These are phyloP conservation scores for Sinonovacula constricta DNA, from an alignment of 1,140 invertebrate genomes.

Conservation along the genomic window DNA sequence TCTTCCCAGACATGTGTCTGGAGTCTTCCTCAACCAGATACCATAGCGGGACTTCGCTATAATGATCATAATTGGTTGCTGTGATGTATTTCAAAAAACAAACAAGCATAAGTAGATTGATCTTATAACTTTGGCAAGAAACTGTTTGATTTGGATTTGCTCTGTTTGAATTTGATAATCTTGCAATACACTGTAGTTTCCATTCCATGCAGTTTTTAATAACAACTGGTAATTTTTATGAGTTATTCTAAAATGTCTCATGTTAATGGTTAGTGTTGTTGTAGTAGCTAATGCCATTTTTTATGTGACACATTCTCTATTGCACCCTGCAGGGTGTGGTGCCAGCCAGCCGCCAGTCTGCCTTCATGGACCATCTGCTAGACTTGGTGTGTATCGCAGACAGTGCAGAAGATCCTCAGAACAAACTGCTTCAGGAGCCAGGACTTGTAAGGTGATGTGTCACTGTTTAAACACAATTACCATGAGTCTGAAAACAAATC, in stretches of 20 bases:
- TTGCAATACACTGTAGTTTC: too few relatives aligned
- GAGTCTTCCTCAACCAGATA: too few relatives aligned
- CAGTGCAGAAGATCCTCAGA: slow-evolving; percentile 64
- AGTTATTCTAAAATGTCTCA: not conserved
- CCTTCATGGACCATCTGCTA: slow-evolving; percentile 70
- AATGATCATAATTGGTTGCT: too few relatives aligned
- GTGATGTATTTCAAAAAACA: too few relatives aligned
- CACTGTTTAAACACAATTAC: too few relatives aligned
- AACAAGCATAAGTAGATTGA: too few relatives aligned
- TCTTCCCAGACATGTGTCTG: too few relatives aligned
- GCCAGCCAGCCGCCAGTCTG: slow-evolving; percentile 57
- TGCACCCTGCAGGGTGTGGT: slow-evolving; percentile 61
- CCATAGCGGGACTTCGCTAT: too few relatives aligned
- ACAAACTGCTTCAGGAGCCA: slow-evolving; percentile 62
- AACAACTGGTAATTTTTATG: not conserved
- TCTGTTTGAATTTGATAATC: too few relatives aligned
- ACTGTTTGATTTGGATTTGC: too few relatives aligned
- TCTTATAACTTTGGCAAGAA: too few relatives aligned
- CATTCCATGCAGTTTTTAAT: not conserved
- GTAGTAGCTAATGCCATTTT: not conserved
- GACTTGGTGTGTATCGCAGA: slow-evolving; percentile 67
- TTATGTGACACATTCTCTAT: not conserved
- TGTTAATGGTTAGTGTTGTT: not conserved
- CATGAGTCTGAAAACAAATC: too few relatives aligned
- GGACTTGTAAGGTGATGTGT: slow-evolving; percentile 70